A percentile compares a stretch with the other conserved stretches of the same genome.
phyloP scores from a whole-genome alignment of 53 echinoderm and acorn worm species.

The Luidia sarsii region DNA sequence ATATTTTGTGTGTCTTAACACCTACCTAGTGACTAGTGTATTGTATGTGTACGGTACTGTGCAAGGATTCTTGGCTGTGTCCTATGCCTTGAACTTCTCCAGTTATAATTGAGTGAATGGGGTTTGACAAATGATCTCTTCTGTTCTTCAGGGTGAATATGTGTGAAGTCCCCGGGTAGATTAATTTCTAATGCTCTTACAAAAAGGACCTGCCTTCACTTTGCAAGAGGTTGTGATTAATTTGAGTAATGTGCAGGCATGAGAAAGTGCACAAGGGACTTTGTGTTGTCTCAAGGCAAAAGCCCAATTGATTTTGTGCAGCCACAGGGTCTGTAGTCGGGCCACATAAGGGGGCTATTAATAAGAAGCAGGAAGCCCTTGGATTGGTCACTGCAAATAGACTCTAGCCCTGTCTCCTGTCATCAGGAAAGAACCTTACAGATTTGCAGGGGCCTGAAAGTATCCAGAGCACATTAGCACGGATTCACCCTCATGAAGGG shows the following conservation, averaged over 20 bases:
- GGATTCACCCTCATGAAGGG: too few relatives aligned
- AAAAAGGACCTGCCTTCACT: constrained; percentile 1
- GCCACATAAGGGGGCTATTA: not conserved
- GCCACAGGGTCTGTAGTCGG: not conserved
- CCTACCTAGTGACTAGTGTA: too few relatives aligned
- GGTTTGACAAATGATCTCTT: constrained; percentile 17
- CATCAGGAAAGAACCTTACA: not conserved
- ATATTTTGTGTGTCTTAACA: too few relatives aligned
- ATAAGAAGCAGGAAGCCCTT: constrained; percentile 7
- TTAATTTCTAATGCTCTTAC: constrained; percentile 18
- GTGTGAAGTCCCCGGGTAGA: constrained; percentile 31
- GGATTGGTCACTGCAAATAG: constrained; percentile 6
- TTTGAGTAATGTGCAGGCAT: constrained; percentile 18
- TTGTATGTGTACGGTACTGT: too few relatives aligned
- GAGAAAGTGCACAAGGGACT: constrained; percentile 13
- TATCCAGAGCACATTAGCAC: too few relatives aligned
- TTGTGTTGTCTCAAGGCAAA: constrained; percentile 52
- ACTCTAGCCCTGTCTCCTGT: not conserved
- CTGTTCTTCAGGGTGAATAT: constrained; percentile 7
- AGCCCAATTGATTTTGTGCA: constrained; percentile 32
- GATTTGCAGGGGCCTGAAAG: not conserved
- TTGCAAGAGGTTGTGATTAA: constrained; percentile 35
- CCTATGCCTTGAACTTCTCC: constrained; percentile 1
- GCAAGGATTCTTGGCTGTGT: too few relatives aligned
- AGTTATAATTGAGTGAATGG: constrained; percentile 8